These are phyloP conservation scores for Scomberomorus guttatus DNA, from an alignment of 2,797 vertebrate genomes.

Conservation along the genomic window DNA sequence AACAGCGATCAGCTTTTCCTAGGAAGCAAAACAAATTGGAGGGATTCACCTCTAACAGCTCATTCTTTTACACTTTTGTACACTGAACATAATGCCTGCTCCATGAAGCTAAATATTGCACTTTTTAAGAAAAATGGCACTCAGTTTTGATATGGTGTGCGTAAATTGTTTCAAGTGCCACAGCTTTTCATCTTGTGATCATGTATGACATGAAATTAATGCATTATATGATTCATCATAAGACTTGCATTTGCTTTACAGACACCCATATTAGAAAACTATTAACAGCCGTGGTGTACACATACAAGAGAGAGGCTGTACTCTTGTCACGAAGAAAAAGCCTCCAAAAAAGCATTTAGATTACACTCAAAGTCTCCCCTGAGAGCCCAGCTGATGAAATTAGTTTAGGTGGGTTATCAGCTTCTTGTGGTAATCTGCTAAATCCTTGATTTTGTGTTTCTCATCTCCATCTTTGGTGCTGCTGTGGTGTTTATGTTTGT, in stretches of 20 bases:
- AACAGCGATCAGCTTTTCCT: constrained; percentile 15
- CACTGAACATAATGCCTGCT: background rate
- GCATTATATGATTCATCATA: constrained; percentile 52
- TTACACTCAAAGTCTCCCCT: constrained; percentile 22
- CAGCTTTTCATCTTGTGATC: constrained; percentile 51
- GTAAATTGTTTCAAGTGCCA: constrained; percentile 18
- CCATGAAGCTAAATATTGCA: background rate
- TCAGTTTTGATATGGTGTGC: background rate
- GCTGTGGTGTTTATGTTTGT: constrained; percentile 27
- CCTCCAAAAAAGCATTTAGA: constrained; percentile 42
- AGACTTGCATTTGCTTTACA: constrained; percentile 57
- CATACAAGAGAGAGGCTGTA: background rate
- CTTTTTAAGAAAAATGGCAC: background rate
- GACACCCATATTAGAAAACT: constrained; percentile 11
- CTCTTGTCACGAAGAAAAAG: constrained; percentile 23
- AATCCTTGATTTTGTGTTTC: constrained; percentile 47
- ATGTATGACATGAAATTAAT: constrained; percentile 47
- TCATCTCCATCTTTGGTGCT: constrained; percentile 44
- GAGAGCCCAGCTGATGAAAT: constrained; percentile 52
- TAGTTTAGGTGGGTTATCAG: constrained; percentile 63
- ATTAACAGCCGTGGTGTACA: constrained; percentile 17
- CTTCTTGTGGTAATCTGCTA: constrained; percentile 59
- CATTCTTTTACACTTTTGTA: constrained; percentile 19
- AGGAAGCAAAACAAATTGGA: constrained; percentile 47
- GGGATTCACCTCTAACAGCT: constrained; percentile 15